Base-by-base conservation (phyloP, 1,140 invertebrate genomes). In the Sogatella furcifera region DNA sequence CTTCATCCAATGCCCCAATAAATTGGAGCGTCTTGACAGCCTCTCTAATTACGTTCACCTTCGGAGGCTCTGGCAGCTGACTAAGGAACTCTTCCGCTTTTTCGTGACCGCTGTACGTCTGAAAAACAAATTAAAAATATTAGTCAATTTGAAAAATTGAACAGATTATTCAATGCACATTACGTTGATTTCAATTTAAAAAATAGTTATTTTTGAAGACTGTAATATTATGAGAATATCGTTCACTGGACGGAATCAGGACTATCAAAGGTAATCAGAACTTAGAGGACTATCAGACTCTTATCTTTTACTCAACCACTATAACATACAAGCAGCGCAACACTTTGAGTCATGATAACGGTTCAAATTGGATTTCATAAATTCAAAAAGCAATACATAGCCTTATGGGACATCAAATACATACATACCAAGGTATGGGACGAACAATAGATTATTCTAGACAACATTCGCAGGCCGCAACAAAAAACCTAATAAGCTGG, bases 21-120 rank as follows among this genome's bases (percentile, higher is more conserved):
- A 76, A 67, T 13, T 76, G 70, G 10, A 85, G 72, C 62, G 79
- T 76, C 0, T 70, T 57, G 5, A 84, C 72, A 2, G 83, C 81
- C 24, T 71, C 65, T 10, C 64, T 54, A 28, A 84, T 72, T 0
- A 77, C 68, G 43, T 64, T 64, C 2, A 59, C 17, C 21, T 59
- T 69, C 0, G 84, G 84, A n/a, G 80, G 76, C 59, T 84, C 74
- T 1, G 79, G 75, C 28, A 84, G 71, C 60, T 76, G 67, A 3
- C 70, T 70, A 2, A 84, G 64, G 69, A 85, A 83, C 38, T 70
- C 65, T 38, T 68, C 65, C 1, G 75, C 73, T 62, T 74, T 78
- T 52, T 80, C 76, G 14, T 77, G 64, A 42, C 46, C 46, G 14
- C 66, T 72, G n/a, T 74, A 74, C 13, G 60, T 66, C 69, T 71